Base-by-base conservation (phyloP, 2,797 vertebrate genomes). In the Eulemur rubriventer region DNA sequence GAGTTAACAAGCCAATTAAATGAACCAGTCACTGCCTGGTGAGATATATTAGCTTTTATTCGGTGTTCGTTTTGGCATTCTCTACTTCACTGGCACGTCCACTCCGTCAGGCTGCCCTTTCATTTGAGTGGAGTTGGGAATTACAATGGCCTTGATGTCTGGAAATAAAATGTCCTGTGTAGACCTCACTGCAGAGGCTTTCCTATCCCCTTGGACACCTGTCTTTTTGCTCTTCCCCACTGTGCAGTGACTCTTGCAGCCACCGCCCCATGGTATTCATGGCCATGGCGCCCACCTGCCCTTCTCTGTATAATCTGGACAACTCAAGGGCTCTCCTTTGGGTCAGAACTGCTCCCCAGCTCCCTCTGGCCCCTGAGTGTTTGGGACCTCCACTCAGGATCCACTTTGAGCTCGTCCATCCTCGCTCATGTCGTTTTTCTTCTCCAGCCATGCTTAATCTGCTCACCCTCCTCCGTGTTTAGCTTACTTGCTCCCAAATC, bases 1-100 rank as follows among this genome's bases (percentile, higher is more conserved):
- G 63, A 57, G 95, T 95, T 92, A 86, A 18, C n/a, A 78, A 85
- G 96, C 72, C 70, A 84, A 33, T 91, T 78, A 91, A 59, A 33
- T 35, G 89, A 46, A 35, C 50, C 33, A 43, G 41, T 65, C 48
- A 20, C 85, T 97, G 57, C 55, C 63, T 52, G 67, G 43, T 65
- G 41, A 79, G 80, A 38, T 90, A 17, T 79, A 16, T 84, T 96
- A 86, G 92, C 59, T 72, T 75, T 75, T 75, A 59, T 41, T 69
- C 7, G 17, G 11, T 35, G 41, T 95, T 70, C 81, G 35, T 52
- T 24, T 43, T 85, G 69, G n/a, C 38, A 35, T 43, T 59, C 79
- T 70, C 1, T 61, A 2, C 0, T 80, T 91, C 41, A 0, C 46
- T 80, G 70, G 28, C 67, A 2, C 28, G 7, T 65, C 10, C 78